phyloP scores from a whole-genome alignment of 2,888 invertebrate species.

The Hofmannophila pseudospretella region DNA sequence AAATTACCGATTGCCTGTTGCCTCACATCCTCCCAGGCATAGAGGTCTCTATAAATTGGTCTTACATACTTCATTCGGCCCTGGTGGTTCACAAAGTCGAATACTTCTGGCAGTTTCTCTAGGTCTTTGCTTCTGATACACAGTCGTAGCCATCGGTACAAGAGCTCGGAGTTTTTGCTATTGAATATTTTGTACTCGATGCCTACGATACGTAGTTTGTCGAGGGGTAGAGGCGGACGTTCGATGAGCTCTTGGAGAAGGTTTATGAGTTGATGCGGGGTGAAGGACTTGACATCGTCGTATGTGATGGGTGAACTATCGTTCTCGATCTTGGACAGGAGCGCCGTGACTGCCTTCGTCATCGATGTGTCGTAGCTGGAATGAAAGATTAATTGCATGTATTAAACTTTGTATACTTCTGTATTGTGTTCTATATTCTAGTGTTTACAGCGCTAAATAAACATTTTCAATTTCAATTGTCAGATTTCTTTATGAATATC shows the following conservation, averaged over 20 bases:
- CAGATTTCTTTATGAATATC: no score
- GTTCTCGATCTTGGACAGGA: conserved; percentile 66
- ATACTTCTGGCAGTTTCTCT: conserved; percentile 80
- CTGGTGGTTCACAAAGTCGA: conserved; percentile 88
- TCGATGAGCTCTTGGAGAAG: conserved; percentile 83
- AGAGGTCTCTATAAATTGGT: conserved; percentile 91
- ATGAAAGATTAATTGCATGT: no score
- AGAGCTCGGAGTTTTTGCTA: conserved; percentile 88
- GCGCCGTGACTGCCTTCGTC: conserved; percentile 76
- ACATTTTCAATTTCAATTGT: no score
- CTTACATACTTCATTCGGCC: conserved; percentile 95
- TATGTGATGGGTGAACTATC: conserved; percentile 54
- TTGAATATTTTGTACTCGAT: conserved; percentile 80
- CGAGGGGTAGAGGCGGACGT: conserved; percentile 64
- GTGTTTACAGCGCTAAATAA: no score
- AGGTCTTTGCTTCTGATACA: conserved; percentile 86
- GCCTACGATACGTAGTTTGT: conserved; percentile 64
- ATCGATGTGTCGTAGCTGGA: conserved; percentile 83
- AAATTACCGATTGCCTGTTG: conserved; percentile 84
- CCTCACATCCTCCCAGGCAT: conserved; percentile 86
- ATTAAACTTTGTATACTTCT: no score
- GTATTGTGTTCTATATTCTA: no score
- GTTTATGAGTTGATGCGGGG: conserved; percentile 81
- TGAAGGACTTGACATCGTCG: conserved; percentile 75
- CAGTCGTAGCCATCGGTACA: conserved; percentile 83